Evolutionary conservation across 2,113 vertebrate genomes (phyloP).

Genomic region (Siniperca chuatsi): DNA sequence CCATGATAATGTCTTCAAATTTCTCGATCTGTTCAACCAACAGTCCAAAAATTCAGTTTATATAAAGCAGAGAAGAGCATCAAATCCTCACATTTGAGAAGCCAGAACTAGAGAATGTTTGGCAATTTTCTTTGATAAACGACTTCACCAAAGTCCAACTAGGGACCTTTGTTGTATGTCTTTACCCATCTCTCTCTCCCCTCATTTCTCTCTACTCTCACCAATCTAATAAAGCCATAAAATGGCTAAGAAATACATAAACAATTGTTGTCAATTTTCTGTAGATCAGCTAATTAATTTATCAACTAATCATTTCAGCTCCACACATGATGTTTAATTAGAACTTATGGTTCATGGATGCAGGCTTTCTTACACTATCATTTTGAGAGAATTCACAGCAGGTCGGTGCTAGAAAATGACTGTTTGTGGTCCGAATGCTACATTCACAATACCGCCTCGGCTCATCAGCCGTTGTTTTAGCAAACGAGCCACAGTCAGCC

Average conservation of each 20-base stretch:
- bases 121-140: neutral
- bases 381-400: neutral
- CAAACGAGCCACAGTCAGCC: slow-evolving; percentile 33
- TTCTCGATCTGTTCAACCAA: neutral
- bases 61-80: neutral
- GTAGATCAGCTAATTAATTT: neutral
- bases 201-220: neutral
- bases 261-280: neutral
- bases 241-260: neutral
- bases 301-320: neutral
- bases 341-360: neutral
- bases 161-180: neutral
- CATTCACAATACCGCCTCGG: neutral
- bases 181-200: neutral
- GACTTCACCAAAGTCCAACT: neutral
- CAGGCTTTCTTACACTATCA: neutral
- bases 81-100: neutral
- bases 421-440: neutral
- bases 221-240: neutral
- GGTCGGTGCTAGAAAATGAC: slow-evolving; percentile 6
- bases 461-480: slow-evolving; percentile 13
- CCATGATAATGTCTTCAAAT: neutral
- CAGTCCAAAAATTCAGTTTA: neutral
- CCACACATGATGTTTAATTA: neutral
- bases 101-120: neutral